Evolutionary conservation across 2,113 vertebrate species (phyloP).

Genomic region (Pelodiscus sinensis): DNA sequence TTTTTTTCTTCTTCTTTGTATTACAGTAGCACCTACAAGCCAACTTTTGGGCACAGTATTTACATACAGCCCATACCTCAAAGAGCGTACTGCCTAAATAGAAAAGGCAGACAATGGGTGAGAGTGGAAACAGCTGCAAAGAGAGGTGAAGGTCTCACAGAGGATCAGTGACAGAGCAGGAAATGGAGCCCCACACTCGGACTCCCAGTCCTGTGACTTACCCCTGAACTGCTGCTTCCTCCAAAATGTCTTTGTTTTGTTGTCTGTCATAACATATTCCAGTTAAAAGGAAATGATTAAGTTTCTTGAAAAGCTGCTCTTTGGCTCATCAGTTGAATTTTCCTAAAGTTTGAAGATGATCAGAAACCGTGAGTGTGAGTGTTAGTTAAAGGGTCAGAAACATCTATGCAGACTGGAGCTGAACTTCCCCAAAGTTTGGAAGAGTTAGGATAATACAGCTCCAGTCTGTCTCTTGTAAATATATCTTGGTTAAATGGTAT

Average conservation of each 20-base stretch:
- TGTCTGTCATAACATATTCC: background rate
- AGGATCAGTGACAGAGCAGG: background rate
- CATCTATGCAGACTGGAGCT: background rate
- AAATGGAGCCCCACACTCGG: background rate
- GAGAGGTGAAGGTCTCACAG: background rate
- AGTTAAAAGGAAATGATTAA: background rate
- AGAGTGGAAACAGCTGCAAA: background rate
- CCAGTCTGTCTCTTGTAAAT: background rate
- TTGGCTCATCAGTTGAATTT: background rate
- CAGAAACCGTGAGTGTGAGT: background rate
- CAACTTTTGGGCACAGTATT: background rate
- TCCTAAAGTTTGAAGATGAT: background rate
- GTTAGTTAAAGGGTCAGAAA: background rate
- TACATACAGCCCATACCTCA: background rate
- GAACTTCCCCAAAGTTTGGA: background rate
- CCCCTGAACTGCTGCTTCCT: background rate
- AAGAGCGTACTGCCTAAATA: background rate
- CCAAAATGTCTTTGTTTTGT: background rate
- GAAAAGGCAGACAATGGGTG: background rate
- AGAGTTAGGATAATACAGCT: background rate
- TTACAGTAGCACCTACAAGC: background rate
- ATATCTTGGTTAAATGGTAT: background rate
- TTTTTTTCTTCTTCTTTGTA: background rate
- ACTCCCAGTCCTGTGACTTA: background rate
- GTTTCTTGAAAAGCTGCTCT: background rate